Evolutionary conservation across 2,888 invertebrate species (phyloP).

Genomic region (Iphiclides podalirius): DNA sequence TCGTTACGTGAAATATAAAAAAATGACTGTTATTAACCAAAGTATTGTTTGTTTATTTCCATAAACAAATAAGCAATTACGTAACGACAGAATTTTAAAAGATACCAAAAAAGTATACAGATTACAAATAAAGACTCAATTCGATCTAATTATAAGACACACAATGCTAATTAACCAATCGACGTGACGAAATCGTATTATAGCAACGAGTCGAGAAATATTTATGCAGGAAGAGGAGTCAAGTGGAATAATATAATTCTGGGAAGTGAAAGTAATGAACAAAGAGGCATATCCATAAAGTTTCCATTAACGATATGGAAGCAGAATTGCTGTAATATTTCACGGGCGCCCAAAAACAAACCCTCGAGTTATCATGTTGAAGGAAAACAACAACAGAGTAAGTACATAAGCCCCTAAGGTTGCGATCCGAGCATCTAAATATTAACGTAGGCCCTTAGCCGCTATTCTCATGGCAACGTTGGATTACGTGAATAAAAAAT

Average conservation of each 20-base stretch:
- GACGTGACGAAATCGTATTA: too few species aligned
- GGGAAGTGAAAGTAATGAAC: constrained; percentile 6
- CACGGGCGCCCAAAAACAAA: constrained; percentile 9
- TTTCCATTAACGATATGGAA: constrained; percentile 16
- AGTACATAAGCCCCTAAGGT: constrained; percentile 7
- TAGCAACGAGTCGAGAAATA: too few species aligned
- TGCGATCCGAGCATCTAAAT: not conserved
- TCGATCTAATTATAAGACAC: too few species aligned
- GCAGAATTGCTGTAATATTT: constrained; percentile 19
- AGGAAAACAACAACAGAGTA: constrained; percentile 17
- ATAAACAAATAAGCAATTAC: too few species aligned
- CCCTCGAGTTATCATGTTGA: constrained; percentile 17
- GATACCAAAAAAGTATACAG: too few species aligned
- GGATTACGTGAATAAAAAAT: constrained; percentile 1
- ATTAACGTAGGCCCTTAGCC: not conserved
- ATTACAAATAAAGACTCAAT: too few species aligned
- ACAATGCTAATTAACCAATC: too few species aligned
- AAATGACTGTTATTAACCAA: too few species aligned
- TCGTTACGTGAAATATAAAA: too few species aligned
- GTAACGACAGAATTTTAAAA: too few species aligned
- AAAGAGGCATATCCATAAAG: constrained; percentile 3
- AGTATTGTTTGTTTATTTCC: too few species aligned
- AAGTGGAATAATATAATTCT: constrained; percentile 1
- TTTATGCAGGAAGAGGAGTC: too few species aligned
- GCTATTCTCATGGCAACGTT: not conserved